Conservation (phyloP, 2,888 invertebrate species). For the Merodon equestris region DNA sequence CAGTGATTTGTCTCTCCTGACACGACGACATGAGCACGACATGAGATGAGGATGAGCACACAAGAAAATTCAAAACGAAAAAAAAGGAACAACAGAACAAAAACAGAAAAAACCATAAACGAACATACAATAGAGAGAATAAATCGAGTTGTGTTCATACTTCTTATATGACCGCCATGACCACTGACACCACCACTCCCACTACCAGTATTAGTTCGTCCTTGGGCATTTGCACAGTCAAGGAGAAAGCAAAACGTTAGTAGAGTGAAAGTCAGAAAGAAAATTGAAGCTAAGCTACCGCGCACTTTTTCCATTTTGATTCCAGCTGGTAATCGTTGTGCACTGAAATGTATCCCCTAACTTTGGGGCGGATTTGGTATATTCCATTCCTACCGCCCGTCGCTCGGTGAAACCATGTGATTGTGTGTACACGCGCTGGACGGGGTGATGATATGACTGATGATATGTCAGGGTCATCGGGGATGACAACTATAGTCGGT, state of each 20-base stretch:
- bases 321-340: constrained; percentile 52
- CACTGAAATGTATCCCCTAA: constrained; percentile 43
- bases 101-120: not conserved
- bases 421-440: not conserved
- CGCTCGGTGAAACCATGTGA: too few species aligned
- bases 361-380: constrained; percentile 33
- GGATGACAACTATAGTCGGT: constrained; percentile 23
- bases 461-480: constrained; percentile 63
- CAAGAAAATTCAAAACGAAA: not conserved
- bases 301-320: constrained; percentile 63
- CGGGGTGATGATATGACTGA: constrained; percentile 30
- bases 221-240: constrained; percentile 45
- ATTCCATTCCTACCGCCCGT: constrained; percentile 13
- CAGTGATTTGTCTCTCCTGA: constrained; percentile 77
- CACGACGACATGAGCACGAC: not conserved
- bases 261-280: constrained; percentile 54
- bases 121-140: constrained; percentile 15
- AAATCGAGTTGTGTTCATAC: constrained; percentile 70
- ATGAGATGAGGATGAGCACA: not conserved
- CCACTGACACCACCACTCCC: constrained; percentile 24
- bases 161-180: constrained; percentile 74
- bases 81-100: constrained; percentile 9
- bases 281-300: constrained; percentile 45
- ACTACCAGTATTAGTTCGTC: constrained; percentile 73
- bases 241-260: constrained; percentile 49